These are phyloP conservation scores for Chironomus tepperi DNA, from an alignment of 1,140 invertebrate species.

Conservation along the genomic window DNA sequence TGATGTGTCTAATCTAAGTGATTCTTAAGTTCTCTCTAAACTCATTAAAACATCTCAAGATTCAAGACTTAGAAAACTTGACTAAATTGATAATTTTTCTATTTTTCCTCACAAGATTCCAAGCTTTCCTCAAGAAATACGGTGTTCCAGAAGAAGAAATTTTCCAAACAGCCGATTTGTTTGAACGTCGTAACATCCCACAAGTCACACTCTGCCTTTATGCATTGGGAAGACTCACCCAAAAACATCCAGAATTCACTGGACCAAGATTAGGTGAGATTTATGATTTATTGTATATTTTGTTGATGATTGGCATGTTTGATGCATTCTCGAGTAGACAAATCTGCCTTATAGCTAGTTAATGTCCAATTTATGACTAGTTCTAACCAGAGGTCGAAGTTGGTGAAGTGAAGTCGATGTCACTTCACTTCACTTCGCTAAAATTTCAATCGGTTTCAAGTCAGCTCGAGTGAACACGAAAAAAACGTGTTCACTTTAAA, in stretches of 20 bases:
- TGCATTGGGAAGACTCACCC: conserved; percentile 77
- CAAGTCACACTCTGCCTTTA: conserved; percentile 90
- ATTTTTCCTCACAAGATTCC: conserved; percentile 63
- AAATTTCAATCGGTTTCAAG: no score
- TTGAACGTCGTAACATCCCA: conserved; percentile 91
- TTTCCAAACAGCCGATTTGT: conserved; percentile 97
- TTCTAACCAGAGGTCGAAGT: no score
- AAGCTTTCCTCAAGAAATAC: conserved; percentile 85
- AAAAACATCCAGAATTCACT: conserved; percentile 87
- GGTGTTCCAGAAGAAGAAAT: conserved; percentile 95
- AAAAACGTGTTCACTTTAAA: no score
- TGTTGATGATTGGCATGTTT: no score
- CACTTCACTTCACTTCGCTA: no score
- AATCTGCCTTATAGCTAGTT: no score
- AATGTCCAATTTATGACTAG: no score
- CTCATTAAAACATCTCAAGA: conserved; percentile 25
- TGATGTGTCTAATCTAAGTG: no score
- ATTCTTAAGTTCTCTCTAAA: no score
- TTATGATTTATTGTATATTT: no score
- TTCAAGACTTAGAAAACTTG: neutral
- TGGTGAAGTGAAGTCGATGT: no score
- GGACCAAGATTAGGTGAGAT: conserved; percentile 62
- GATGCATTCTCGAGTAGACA: neutral
- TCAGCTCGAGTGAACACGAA: no score
- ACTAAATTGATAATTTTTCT: conserved; percentile 25